phyloP scores from a whole-genome alignment of 2,113 vertebrate genomes.

The Empidonax traillii region DNA sequence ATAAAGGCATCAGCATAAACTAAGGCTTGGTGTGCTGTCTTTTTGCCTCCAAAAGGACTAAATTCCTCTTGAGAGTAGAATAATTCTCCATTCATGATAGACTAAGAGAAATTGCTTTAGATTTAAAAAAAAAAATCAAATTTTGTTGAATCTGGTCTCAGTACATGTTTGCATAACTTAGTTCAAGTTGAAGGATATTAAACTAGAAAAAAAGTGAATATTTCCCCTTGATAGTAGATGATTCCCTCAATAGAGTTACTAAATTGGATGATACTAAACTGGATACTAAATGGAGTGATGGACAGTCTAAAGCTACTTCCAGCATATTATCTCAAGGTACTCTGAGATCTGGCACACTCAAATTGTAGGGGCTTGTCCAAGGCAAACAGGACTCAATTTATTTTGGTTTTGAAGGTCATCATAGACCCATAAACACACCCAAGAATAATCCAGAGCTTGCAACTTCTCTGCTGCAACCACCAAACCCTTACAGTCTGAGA shows the following conservation, averaged over 20 bases:
- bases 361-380: background rate
- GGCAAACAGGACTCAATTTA: background rate
- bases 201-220: background rate
- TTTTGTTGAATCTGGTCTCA: background rate
- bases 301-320: background rate
- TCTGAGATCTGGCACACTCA: background rate
- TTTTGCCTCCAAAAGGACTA: background rate
- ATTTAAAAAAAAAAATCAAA: background rate
- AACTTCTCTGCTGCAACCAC: background rate
- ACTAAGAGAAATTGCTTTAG: background rate
- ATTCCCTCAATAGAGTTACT: background rate
- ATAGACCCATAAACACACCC: background rate
- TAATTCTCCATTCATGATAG: background rate
- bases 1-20: background rate
- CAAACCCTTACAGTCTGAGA: rapidly evolving
- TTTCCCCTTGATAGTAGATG: background rate
- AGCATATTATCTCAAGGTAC: background rate
- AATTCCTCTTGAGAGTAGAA: background rate
- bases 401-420: background rate
- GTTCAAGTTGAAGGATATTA: background rate
- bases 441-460: background rate
- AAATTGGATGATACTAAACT: background rate
- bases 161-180: background rate
- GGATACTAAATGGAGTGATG: background rate
- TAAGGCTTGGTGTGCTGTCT: background rate